phyloP scores from a whole-genome alignment of 2,797 vertebrate genomes.

The Sebastes melanostomus region DNA sequence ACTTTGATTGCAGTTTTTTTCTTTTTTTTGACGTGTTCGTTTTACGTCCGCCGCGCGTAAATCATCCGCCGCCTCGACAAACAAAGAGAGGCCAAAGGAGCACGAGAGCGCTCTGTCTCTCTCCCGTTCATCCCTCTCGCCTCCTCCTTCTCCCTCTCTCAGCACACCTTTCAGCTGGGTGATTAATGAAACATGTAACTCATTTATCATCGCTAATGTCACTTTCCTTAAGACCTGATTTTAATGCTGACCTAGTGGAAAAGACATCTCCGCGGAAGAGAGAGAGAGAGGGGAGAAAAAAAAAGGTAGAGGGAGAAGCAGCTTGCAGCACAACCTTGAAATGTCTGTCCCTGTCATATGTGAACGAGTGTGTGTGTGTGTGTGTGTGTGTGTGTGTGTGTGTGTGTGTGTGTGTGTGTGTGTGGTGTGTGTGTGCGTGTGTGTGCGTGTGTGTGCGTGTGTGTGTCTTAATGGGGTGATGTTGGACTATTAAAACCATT shows the following conservation, averaged over 20 bases:
- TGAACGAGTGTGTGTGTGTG: conserved; percentile 1
- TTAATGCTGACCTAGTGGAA: conserved; percentile 70
- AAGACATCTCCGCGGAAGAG: conserved; percentile 33
- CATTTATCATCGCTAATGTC: conserved; percentile 80
- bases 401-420: conserved; percentile 11
- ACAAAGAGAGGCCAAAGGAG: conserved; percentile 68
- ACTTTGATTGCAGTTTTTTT: conserved; percentile 52
- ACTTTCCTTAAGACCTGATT: conserved; percentile 72
- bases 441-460: conserved; percentile 9
- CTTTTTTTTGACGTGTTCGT: conserved; percentile 6
- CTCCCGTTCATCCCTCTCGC: not conserved
- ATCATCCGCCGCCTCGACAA: conserved; percentile 59
- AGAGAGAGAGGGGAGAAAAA: not conserved
- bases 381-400: conserved; percentile 2
- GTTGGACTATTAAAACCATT: conserved; percentile 73
- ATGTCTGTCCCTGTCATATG: conserved; percentile 38
- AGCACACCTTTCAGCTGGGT: conserved; percentile 56
- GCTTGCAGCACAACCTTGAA: conserved; percentile 56
- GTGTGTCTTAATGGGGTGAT: conserved; percentile 48
- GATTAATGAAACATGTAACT: conserved; percentile 79
- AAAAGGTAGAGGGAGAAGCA: not conserved
- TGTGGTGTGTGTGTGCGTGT: not conserved
- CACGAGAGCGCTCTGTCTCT: not conserved
- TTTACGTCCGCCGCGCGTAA: conserved; percentile 49
- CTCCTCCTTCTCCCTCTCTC: not conserved